phyloP scores from a whole-genome alignment of 2,888 invertebrate species.

The Hirtodrosophila cameraria region DNA sequence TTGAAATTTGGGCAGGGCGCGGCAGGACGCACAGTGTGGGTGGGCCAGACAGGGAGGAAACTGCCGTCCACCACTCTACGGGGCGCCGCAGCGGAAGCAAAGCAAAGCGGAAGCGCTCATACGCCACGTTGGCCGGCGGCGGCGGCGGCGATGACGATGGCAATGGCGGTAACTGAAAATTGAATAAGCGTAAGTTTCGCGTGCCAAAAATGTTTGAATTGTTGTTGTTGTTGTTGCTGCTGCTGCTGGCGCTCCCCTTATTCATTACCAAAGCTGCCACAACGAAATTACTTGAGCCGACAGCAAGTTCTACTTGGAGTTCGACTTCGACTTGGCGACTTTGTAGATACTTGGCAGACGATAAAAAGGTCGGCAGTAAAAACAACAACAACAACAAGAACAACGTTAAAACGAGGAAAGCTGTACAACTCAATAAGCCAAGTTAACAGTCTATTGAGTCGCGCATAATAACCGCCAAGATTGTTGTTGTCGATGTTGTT shows the following conservation, averaged over 20 bases:
- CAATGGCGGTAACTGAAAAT: constrained; percentile 62
- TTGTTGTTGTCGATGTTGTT: constrained; percentile 11
- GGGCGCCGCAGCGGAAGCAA: constrained; percentile 59
- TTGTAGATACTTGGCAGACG: constrained; percentile 74
- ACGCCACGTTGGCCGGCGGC: constrained; percentile 65
- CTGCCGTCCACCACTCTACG: neutral
- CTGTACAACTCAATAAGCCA: constrained; percentile 74
- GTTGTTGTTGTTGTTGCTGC: constrained; percentile 31
- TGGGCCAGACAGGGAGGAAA: constrained; percentile 51
- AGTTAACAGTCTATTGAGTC: constrained; percentile 76
- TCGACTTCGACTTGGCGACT: constrained; percentile 56
- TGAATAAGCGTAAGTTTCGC: constrained; percentile 78
- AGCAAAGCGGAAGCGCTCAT: constrained; percentile 76
- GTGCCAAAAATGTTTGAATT: constrained; percentile 71
- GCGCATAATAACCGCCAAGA: constrained; percentile 46
- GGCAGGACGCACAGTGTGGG: constrained; percentile 3
- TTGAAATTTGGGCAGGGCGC: constrained; percentile 45
- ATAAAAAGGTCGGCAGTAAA: constrained; percentile 69
- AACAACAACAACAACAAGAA: constrained; percentile 35
- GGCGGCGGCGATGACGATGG: constrained; percentile 21
- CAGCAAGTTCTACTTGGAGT: constrained; percentile 29
- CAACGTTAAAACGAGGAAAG: constrained; percentile 18
- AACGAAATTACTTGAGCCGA: constrained; percentile 68
- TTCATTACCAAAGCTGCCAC: constrained; percentile 65
- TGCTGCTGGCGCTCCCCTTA: constrained; percentile 62